Evolutionary conservation across 2,113 vertebrate species (phyloP).

Genomic region (Pedetes capensis): DNA sequence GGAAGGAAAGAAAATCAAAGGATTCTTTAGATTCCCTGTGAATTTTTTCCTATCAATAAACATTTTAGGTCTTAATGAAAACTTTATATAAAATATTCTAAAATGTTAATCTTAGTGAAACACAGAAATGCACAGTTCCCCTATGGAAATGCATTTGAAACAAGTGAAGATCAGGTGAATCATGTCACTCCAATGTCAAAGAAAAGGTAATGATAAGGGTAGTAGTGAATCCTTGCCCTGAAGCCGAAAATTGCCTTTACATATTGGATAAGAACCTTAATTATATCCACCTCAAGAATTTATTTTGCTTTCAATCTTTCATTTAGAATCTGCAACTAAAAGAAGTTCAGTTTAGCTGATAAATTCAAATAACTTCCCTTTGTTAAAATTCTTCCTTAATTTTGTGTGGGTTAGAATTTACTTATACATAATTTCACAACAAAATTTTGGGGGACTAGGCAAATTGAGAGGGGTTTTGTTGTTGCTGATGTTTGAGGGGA

Average conservation of each 20-base stretch:
- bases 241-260: constrained; percentile 43
- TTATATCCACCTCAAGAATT: constrained; percentile 57
- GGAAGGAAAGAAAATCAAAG: neutral
- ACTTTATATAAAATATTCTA: neutral
- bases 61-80: neutral
- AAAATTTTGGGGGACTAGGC: neutral
- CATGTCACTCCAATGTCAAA: constrained; percentile 42
- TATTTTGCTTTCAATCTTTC: constrained; percentile 51
- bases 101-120: constrained; percentile 49
- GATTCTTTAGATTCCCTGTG: neutral
- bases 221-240: constrained; percentile 40
- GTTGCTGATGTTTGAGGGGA: no score
- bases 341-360: neutral
- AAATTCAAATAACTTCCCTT: constrained; percentile 37
- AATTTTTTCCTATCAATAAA: neutral
- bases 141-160: neutral
- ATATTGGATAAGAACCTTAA: constrained; percentile 52
- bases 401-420: neutral
- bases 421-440: no score
- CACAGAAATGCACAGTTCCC: neutral
- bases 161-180: no score
- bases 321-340: constrained; percentile 34
- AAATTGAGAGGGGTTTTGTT: neutral
- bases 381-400: constrained; percentile 18
- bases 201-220: constrained; percentile 36